Base-by-base conservation (phyloP, 2,888 invertebrate species). In the Bimastos eiseni region DNA sequence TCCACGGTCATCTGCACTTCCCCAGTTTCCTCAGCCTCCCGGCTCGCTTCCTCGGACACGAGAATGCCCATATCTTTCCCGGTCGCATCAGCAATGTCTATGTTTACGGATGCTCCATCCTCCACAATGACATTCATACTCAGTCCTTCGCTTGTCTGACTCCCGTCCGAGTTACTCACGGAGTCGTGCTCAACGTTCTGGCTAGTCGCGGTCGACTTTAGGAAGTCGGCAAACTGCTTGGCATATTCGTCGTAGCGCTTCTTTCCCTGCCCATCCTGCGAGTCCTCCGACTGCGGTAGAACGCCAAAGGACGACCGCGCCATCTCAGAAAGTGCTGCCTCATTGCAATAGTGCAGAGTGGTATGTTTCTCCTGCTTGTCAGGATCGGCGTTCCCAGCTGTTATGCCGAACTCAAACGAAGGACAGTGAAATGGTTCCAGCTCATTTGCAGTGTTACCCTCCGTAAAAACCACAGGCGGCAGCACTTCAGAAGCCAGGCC, bases 161-260 rank as follows among this genome's bases (percentile, higher is more conserved):
- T 86, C 37, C 36, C 86, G 19, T 86, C 86, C 86, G 86, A 86
- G 37, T 37, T 86, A 86, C 86, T 86, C 21, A 86, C 13, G 21
- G 37, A 34, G 37, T 86, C 86, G 8, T 86, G 86, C 34, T 86
- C 86, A 6, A 21, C 37, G 15, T 37, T 86, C 37, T 34, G 34
- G 37, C 15, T 86, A 36, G 36, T 86, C 36, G 86, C 86, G 17
- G 86, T 86, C 36, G 86, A 86, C 86, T 86, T 86, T 36, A 86
- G 86, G 36, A 86, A 36, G 37, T 86, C 86, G 6, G 86, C 86
- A 34, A 86, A 86, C 37, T 37, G 86, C 36, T 37, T 86, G 34
- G 86, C 86, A 36, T 86, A 86, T 86, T 86, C 36, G 37, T 86
- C 86, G 8, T 86, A 86, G 36, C 37, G 36, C 15, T 86, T 34